Conservation (phyloP, 92 coral and sea anemone species). For the Epizoanthus illoricatus region DNA sequence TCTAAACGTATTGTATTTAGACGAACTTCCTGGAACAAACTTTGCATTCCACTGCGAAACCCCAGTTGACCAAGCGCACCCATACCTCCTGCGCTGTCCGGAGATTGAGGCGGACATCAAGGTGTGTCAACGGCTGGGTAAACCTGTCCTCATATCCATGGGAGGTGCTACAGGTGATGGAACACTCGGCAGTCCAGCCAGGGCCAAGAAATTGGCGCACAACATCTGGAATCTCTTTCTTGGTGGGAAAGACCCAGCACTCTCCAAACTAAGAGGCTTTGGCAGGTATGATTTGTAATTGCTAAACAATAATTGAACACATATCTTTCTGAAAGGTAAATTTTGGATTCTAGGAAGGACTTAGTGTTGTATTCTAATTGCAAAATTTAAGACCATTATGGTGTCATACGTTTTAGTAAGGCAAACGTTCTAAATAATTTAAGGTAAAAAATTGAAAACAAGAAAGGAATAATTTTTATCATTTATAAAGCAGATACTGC, state of each 20-base stretch:
- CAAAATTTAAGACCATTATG: too few relatives aligned
- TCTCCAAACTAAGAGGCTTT: slow-evolving; percentile 60
- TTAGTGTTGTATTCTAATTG: too few relatives aligned
- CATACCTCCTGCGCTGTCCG: slow-evolving; percentile 78
- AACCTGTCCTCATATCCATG: slow-evolving; percentile 72
- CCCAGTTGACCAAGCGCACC: slow-evolving; percentile 57
- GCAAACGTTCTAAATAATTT: too few relatives aligned
- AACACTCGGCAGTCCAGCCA: slow-evolving; percentile 56
- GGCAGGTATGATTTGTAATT: slow-evolving; percentile 58
- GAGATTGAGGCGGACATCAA: slow-evolving; percentile 72
- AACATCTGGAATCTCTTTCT: slow-evolving; percentile 67
- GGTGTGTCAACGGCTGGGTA: slow-evolving; percentile 73
- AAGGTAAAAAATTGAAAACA: too few relatives aligned
- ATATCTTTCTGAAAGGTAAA: too few relatives aligned
- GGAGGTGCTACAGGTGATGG: slow-evolving; percentile 90
- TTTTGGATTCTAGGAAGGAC: too few relatives aligned
- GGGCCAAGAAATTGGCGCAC: slow-evolving; percentile 68
- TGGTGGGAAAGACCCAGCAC: slow-evolving; percentile 53
- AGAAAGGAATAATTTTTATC: too few relatives aligned
- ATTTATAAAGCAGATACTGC: too few relatives aligned
- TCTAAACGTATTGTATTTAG: background rate
- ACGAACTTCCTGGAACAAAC: slow-evolving; percentile 66
- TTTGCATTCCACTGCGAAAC: slow-evolving; percentile 82
- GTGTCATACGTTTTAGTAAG: too few relatives aligned
- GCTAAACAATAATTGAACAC: background rate